phyloP scores from a whole-genome alignment of 2,888 invertebrate genomes.

The Cordilura impudica region DNA sequence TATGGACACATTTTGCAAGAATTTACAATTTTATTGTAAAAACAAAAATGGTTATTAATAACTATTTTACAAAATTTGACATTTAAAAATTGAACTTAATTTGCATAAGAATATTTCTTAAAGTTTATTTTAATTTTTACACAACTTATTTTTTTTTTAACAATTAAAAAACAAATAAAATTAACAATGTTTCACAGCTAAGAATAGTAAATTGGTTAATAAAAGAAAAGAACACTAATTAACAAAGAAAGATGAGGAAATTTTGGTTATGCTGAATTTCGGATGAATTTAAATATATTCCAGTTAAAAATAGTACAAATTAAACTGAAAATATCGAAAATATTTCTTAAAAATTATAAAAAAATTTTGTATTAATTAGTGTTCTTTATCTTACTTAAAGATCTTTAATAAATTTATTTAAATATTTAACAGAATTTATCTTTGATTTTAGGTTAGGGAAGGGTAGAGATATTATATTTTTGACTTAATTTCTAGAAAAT shows the following conservation, averaged over 20 bases:
- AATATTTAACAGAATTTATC: slow-evolving; percentile 18
- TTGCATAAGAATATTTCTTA: too few relatives aligned
- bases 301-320: too few relatives aligned
- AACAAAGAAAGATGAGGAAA: too few relatives aligned
- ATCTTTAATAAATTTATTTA: neutral
- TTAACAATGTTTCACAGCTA: neutral
- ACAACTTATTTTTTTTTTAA: neutral
- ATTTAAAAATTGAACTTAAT: neutral
- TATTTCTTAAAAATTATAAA: neutral
- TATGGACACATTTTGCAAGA: neutral
- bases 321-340: neutral
- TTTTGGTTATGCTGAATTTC: too few relatives aligned
- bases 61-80: neutral
- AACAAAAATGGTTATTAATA: neutral
- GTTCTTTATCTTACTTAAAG: neutral
- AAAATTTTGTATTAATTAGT: neutral
- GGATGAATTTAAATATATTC: too few relatives aligned
- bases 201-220: neutral
- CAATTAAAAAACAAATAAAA: neutral
- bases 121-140: neutral
- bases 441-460: slow-evolving; percentile 10
- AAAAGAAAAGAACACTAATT: neutral
- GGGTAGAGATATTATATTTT: slow-evolving; percentile 22
- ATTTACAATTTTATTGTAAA: slow-evolving; percentile 21
- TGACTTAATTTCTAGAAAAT: slow-evolving; percentile 48